phyloP scores from a whole-genome alignment of 2,888 invertebrate genomes.

The Drosophila neonasuta region DNA sequence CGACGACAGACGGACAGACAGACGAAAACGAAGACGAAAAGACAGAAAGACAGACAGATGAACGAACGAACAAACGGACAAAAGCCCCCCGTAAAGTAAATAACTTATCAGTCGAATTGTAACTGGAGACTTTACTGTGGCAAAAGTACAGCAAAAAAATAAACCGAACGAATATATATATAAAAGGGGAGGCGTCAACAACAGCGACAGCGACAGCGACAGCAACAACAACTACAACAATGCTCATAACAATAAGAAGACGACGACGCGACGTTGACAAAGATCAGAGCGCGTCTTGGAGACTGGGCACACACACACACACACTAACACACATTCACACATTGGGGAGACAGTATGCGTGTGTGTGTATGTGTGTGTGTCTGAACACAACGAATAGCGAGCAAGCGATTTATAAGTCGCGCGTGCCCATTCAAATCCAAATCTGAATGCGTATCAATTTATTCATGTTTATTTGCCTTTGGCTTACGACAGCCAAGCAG shows the following conservation, averaged over 20 bases:
- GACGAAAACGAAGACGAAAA: background rate
- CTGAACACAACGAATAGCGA: slow-evolving; percentile 65
- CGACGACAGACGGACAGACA: slow-evolving; percentile 1
- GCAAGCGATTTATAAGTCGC: slow-evolving; percentile 60
- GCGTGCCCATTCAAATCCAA: slow-evolving; percentile 53
- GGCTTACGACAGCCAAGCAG: background rate
- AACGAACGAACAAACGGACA: background rate
- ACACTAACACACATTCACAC: slow-evolving; percentile 30
- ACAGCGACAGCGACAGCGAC: slow-evolving; percentile 33
- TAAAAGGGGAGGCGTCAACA: slow-evolving; percentile 80
- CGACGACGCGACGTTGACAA: slow-evolving; percentile 49
- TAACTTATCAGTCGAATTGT: slow-evolving; percentile 75
- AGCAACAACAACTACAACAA: slow-evolving; percentile 22
- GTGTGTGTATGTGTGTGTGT: slow-evolving; percentile 21
- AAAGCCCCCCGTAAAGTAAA: slow-evolving; percentile 63
- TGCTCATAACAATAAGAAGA: slow-evolving; percentile 52
- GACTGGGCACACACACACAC: slow-evolving; percentile 54
- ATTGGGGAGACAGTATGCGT: slow-evolving; percentile 9
- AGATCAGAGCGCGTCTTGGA: slow-evolving; percentile 70
- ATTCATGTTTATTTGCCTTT: slow-evolving; percentile 5
- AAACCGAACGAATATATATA: slow-evolving; percentile 59
- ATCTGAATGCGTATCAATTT: slow-evolving; percentile 34
- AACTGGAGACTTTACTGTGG: slow-evolving; percentile 61
- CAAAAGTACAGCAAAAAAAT: slow-evolving; percentile 19
- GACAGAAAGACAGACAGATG: background rate